Conservation (phyloP, 2,888 invertebrate genomes). For the Agrenia bidenticulata region DNA sequence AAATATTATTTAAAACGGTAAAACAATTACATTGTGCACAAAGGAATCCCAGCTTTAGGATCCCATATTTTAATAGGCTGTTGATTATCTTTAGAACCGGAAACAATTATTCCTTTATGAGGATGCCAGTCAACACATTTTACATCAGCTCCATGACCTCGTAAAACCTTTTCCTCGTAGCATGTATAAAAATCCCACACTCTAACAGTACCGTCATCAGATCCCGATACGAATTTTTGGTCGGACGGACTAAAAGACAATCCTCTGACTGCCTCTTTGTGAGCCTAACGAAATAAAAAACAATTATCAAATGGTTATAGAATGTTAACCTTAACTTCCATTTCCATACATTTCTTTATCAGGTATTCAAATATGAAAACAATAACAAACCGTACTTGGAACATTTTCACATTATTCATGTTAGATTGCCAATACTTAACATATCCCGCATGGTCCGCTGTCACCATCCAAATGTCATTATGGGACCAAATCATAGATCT, state of each 20-base stretch:
- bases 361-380: too few relatives aligned
- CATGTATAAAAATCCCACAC: constrained; percentile 98
- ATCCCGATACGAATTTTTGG: constrained; percentile 97
- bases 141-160: constrained; percentile 97
- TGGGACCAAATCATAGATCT: constrained; percentile 99
- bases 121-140: constrained; percentile 99
- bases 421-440: constrained; percentile 99
- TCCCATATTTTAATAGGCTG: constrained; percentile 99
- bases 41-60: constrained; percentile 90
- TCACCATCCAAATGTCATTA: constrained; percentile 99
- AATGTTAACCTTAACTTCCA: not conserved
- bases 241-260: constrained; percentile 99
- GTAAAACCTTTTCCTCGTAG: constrained; percentile 89
- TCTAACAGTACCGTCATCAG: constrained; percentile 97
- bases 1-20: constrained; percentile 1
- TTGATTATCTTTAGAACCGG: constrained; percentile 99
- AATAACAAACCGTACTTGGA: constrained; percentile 64
- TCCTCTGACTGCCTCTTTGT: constrained; percentile 98
- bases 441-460: constrained; percentile 96
- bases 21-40: constrained; percentile 82
- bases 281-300: constrained; percentile 63
- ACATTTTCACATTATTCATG: constrained; percentile 99
- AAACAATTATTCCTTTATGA: constrained; percentile 91
- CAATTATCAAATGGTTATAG: too few relatives aligned
- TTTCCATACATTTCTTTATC: not conserved